Percentiles rank a stretch among this genome's conserved stretches.
These are phyloP conservation scores for Phaethon lepturus DNA, from an alignment of 2,113 vertebrate species.

Conservation along the genomic window DNA sequence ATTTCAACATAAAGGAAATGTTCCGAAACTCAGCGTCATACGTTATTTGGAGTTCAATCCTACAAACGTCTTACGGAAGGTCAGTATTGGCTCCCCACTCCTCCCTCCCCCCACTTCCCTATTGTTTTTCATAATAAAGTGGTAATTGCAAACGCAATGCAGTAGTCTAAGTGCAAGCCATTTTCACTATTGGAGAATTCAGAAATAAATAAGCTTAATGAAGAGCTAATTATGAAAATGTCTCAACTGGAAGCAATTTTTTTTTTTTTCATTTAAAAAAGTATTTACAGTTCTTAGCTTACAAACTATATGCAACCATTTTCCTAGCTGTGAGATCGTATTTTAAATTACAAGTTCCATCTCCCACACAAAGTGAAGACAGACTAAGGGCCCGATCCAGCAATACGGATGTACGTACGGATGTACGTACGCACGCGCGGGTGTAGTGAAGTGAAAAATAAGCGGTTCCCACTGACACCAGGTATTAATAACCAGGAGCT, in stretches of 20 bases:
- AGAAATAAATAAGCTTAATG: slow-evolving; percentile 29
- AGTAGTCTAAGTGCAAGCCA: slow-evolving; percentile 64
- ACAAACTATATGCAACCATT: slow-evolving; percentile 27
- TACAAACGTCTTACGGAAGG: slow-evolving; percentile 26
- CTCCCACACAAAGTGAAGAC: background rate
- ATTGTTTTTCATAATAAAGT: slow-evolving; percentile 39
- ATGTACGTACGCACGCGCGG: background rate
- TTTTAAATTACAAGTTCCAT: background rate
- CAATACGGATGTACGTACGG: background rate
- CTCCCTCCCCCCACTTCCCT: background rate
- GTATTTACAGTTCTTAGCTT: slow-evolving; percentile 62
- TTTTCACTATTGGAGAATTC: slow-evolving; percentile 59
- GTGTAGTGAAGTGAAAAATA: background rate
- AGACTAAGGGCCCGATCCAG: background rate
- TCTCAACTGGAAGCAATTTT: slow-evolving; percentile 14
- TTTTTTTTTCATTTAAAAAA: slow-evolving; percentile 33
- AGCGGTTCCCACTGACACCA: background rate
- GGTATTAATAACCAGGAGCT: background rate
- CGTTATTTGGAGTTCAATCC: slow-evolving; percentile 53
- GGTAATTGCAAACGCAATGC: slow-evolving; percentile 50
- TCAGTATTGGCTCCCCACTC: slow-evolving; percentile 58
- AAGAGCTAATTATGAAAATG: slow-evolving; percentile 40
- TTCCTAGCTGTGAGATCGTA: background rate
- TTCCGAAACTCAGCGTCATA: slow-evolving; percentile 10
- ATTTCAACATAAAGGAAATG: slow-evolving; percentile 45